Base-by-base conservation (phyloP, 2,888 invertebrate genomes). In the Hedychridium roseum region DNA sequence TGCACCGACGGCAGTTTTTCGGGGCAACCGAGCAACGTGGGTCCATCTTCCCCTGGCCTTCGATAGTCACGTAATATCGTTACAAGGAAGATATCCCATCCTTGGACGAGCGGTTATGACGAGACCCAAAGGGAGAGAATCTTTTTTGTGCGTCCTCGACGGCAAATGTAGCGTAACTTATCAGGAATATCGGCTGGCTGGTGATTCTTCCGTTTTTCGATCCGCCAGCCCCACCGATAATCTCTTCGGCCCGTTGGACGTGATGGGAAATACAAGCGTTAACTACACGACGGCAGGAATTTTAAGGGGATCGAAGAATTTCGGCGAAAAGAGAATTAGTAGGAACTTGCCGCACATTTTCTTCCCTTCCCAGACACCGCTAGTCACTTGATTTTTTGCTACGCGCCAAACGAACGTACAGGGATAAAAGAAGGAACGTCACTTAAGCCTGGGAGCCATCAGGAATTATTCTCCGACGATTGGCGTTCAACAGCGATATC, bases 391-490 rank as follows among this genome's bases (percentile, higher is more conserved):
- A n/a, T n/a, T n/a, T n/a, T n/a, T n/a, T n/a, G n/a, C n/a, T n/a
- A n/a, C n/a, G n/a, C n/a, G n/a, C n/a, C n/a, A n/a, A n/a, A n/a
- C n/a, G n/a, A n/a, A n/a, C n/a, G n/a, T n/a, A n/a, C 35, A 28
- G 21, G 16, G 27, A 23, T 34, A 37, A 46, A 54, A 43, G 39
- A 50, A 55, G 51, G 50, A 59, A 58, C 60, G 51, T 49, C 51
- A 43, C 49, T 63, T 61, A 54, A 63, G 49, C 41, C 53, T 43
- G 57, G 52, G 57, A 62, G 62, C 51, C 43, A 52, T 64, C 59
- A 65, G n/a, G n/a, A n/a, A 66, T 70, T 59, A 62, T 63, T 70
- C 66, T 62, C 57, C 57, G 53, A 63, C 70, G 65, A 70, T 68
- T 66, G 66, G 43, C 56, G 57, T 57, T 56, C 59, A 60, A 64